A percentile compares a stretch with the other conserved stretches of the same genome.
These are phyloP conservation scores for Ophion costatus DNA, from an alignment of 2,888 invertebrate species.

Conservation along the genomic window DNA sequence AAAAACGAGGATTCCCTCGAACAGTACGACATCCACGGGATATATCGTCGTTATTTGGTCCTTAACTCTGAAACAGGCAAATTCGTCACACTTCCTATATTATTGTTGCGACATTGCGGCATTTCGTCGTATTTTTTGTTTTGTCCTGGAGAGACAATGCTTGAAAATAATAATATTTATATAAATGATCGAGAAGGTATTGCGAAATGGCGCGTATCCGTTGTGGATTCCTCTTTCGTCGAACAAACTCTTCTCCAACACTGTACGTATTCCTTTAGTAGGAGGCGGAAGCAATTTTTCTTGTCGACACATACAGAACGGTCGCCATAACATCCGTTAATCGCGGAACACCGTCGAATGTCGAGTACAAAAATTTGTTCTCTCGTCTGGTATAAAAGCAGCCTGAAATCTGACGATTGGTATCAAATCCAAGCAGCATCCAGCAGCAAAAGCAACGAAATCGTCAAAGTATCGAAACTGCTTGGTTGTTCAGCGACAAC, in stretches of 20 bases:
- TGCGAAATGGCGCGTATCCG: neutral
- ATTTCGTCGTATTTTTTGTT: constrained; percentile 36
- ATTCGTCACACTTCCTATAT: neutral
- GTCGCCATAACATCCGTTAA: neutral
- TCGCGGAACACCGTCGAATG: neutral
- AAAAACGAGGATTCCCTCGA: constrained; percentile 99
- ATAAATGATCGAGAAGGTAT: constrained; percentile 40
- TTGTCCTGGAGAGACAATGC: neutral
- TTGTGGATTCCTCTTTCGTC: too few species aligned
- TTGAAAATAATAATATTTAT: neutral
- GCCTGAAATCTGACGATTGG: neutral
- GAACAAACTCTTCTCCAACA: constrained; percentile 25
- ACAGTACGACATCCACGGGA: constrained; percentile 97
- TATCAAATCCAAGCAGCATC: constrained; percentile 10
- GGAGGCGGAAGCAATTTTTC: neutral
- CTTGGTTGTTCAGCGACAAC: neutral
- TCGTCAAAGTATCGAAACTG: neutral
- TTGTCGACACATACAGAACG: neutral
- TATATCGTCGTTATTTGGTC: constrained; percentile 92
- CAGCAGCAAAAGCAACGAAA: neutral
- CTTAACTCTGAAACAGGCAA: constrained; percentile 77
- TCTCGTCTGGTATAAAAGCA: constrained; percentile 45
- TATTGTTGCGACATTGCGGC: constrained; percentile 5
- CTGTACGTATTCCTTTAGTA: neutral
- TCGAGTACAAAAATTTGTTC: neutral